Base-by-base conservation (phyloP, 2,113 vertebrate genomes). In the Sula dactylatra region DNA sequence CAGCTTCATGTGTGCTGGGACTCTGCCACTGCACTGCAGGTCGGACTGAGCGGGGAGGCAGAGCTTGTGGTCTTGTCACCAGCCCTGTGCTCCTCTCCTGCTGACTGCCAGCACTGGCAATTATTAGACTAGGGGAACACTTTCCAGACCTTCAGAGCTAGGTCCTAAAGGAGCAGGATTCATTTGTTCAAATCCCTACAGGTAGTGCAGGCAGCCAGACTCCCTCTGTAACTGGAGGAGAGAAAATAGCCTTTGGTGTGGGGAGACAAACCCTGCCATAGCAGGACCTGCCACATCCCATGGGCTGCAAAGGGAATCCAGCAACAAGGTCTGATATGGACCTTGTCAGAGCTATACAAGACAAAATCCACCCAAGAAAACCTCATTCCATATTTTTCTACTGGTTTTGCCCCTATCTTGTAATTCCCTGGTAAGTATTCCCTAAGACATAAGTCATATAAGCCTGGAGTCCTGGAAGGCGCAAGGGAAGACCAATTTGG, bases 21-120 rank as follows among this genome's bases (percentile, higher is more conserved):
- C 58, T 32, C 47, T 49, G 52, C 14, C 13, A 2, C 13, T 31
- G 32, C 66, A 1, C 7, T 26, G 42, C 55, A 19, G 56, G 64
- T 36, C 2, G 29, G 59, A 8, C 59, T 11, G 1, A 11, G 17
- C 0, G 0, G 55, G 40, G 44, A 59, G 47, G 50, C 65, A 81
- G 80, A 77, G 31, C 31, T n/a, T 29, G 7, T 1, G 6, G 12
- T 18, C 29, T 36, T 47, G 54, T 47, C 18, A 3, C 38, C 52
- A 58, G 47, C 42, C 67, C 54, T 6, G 10, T 18, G 42, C 54
- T 86, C 54, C 70, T 82, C 17, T 74, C 32, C 31, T 25, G 21
- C 27, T 69, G 44, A 32, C 3, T 32, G 42, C 29, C 66, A 78
- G 64, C 73, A 19, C 44, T 45, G 44, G 22, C 47, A 34, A 0